A percentile compares a stretch with the other conserved stretches of the same genome.
These are phyloP conservation scores for Zaprionus ghesquierei DNA, from an alignment of 1,140 invertebrate species.

Conservation along the genomic window DNA sequence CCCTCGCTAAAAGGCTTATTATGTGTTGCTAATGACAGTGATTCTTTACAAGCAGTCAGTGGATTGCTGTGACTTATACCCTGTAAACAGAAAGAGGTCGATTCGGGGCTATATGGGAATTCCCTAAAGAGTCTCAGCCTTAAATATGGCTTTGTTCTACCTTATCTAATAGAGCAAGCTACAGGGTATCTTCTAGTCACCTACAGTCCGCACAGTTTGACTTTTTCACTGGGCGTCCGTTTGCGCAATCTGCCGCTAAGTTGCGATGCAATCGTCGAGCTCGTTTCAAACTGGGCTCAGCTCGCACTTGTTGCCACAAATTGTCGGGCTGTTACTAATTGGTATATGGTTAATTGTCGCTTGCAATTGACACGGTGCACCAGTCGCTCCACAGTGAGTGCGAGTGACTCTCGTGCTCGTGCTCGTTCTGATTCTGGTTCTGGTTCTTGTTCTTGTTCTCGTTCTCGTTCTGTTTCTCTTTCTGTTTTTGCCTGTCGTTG, in stretches of 20 bases:
- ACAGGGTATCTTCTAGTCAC: background rate
- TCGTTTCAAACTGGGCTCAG: background rate
- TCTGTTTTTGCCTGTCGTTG: too few relatives aligned
- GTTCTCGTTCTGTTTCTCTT: constrained; percentile 51
- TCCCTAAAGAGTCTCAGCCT: too few relatives aligned
- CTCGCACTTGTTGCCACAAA: background rate
- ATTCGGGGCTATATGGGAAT: background rate
- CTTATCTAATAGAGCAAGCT: too few relatives aligned
- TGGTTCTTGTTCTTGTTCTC: background rate
- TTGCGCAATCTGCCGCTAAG: constrained; percentile 31
- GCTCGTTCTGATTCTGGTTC: too few relatives aligned
- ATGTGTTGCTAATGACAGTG: constrained; percentile 10
- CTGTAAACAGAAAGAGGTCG: background rate
- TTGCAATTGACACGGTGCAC: constrained; percentile 15
- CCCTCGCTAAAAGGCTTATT: constrained; percentile 13
- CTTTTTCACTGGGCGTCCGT: constrained; percentile 19
- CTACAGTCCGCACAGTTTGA: background rate
- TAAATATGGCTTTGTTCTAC: too few relatives aligned
- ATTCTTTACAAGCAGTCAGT: constrained; percentile 27
- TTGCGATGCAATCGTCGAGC: background rate
- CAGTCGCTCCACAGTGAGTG: background rate
- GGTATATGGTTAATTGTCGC: constrained; percentile 41
- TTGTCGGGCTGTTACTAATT: background rate
- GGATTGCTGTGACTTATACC: background rate
- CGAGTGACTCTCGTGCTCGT: constrained; percentile 5